Evolutionary conservation across 2,797 vertebrate species (phyloP).

Genomic region (Chiropotes sagulatus): DNA sequence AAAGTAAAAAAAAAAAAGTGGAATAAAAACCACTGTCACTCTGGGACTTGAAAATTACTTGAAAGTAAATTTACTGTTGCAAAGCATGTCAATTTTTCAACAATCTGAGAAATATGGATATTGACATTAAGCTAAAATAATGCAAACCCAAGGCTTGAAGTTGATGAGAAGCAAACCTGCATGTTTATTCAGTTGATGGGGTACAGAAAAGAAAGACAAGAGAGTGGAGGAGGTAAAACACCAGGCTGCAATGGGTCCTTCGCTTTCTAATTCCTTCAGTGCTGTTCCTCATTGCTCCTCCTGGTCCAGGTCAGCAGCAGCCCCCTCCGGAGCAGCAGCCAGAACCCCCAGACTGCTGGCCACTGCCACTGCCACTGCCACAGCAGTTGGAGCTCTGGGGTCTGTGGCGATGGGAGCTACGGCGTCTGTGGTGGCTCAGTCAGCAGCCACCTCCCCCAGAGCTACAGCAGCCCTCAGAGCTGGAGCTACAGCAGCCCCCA

Average conservation of each 20-base stretch:
- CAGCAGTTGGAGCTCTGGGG: neutral
- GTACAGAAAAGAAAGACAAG: too few species aligned
- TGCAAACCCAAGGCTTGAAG: neutral
- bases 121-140: neutral
- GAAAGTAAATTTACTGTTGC: neutral
- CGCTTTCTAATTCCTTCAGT: neutral
- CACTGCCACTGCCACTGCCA: neutral
- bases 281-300: neutral
- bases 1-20: neutral
- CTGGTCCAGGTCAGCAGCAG: neutral
- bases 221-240: neutral
- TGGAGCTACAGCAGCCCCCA: neutral
- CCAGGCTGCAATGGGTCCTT: neutral
- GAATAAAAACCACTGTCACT: neutral
- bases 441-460: neutral
- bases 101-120: neutral
- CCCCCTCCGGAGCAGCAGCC: neutral
- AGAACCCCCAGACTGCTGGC: neutral
- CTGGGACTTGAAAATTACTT: neutral
- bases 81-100: neutral
- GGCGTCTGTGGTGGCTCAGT: neutral
- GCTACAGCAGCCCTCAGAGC: neutral
- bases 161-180: neutral
- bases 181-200: neutral
- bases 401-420: accelerated